phyloP scores from a whole-genome alignment of 2,113 vertebrate genomes.

The human (Homo sapiens) region DNA sequence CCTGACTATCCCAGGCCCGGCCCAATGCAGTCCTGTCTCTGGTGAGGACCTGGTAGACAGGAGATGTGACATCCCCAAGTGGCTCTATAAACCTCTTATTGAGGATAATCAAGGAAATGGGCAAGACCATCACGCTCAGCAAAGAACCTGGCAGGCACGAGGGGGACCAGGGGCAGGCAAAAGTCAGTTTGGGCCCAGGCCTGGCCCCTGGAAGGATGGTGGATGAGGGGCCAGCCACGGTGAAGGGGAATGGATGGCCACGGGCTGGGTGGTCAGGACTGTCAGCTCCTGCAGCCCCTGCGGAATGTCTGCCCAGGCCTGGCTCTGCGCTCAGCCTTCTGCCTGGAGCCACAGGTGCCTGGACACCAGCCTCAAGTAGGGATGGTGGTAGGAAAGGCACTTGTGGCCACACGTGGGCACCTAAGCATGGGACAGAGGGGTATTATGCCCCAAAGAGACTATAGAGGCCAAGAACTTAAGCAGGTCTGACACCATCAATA shows the following conservation, averaged over 20 bases:
- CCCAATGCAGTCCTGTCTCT: constrained; percentile 52
- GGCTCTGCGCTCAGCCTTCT: not conserved
- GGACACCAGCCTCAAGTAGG: not conserved
- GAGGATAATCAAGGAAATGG: constrained; percentile 62
- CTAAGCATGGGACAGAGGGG: not conserved
- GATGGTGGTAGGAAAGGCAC: not conserved
- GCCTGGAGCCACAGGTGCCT: constrained; percentile 54
- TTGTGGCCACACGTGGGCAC: not conserved
- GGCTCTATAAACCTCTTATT: constrained; percentile 43
- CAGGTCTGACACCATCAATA: not conserved
- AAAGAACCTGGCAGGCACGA: not conserved
- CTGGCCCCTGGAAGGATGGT: not conserved
- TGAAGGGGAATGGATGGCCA: constrained; percentile 62
- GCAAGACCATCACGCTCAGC: constrained; percentile 57
- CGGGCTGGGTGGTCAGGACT: not conserved
- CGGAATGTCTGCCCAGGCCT: not conserved
- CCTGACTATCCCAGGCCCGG: not conserved
- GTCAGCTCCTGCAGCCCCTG: constrained; percentile 57
- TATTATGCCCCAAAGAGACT: not conserved
- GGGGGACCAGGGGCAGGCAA: rapidly evolving
- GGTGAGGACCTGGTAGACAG: constrained; percentile 53
- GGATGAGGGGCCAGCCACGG: not conserved
- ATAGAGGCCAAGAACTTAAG: not conserved
- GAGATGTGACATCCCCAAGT: constrained; percentile 36
- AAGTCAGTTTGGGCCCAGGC: not conserved